Conservation (phyloP, 2,797 vertebrate species). For the Babyrousa celebensis region DNA sequence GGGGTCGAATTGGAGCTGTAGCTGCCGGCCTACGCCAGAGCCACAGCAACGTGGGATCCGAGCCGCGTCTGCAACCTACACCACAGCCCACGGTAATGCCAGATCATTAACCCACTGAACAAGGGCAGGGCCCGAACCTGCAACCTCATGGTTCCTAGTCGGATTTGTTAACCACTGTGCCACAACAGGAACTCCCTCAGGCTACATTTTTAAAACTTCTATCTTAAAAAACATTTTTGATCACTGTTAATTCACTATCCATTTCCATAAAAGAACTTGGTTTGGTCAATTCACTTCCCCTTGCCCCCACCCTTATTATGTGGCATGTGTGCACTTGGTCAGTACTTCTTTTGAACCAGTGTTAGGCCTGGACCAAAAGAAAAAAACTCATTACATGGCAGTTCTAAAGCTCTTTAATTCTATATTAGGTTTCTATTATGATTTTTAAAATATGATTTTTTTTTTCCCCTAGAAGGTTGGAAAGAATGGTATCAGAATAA, state of each 20-base stretch:
- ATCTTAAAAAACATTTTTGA: background rate
- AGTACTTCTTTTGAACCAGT: constrained; percentile 10
- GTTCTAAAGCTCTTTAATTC: constrained; percentile 25
- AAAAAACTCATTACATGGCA: background rate
- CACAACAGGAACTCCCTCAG: no score
- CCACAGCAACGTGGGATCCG: no score
- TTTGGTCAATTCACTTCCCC: background rate
- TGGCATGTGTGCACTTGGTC: background rate
- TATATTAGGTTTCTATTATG: background rate
- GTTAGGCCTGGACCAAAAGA: background rate
- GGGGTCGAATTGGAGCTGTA: no score
- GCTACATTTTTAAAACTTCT: background rate
- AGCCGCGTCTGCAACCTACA: no score
- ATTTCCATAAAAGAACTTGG: background rate
- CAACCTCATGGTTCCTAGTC: no score
- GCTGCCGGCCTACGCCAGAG: no score
- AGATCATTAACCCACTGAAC: no score
- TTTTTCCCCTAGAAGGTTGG: constrained; percentile 64
- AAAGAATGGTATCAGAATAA: constrained; percentile 75
- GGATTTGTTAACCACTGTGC: no score
- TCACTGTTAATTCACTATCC: background rate
- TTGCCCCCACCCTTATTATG: no score
- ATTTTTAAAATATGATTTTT: constrained; percentile 21
- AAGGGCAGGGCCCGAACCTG: no score
- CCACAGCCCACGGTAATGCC: no score